These are phyloP conservation scores for Lepidochrysops patricia DNA, from an alignment of 2,888 invertebrate species.

Conservation along the genomic window DNA sequence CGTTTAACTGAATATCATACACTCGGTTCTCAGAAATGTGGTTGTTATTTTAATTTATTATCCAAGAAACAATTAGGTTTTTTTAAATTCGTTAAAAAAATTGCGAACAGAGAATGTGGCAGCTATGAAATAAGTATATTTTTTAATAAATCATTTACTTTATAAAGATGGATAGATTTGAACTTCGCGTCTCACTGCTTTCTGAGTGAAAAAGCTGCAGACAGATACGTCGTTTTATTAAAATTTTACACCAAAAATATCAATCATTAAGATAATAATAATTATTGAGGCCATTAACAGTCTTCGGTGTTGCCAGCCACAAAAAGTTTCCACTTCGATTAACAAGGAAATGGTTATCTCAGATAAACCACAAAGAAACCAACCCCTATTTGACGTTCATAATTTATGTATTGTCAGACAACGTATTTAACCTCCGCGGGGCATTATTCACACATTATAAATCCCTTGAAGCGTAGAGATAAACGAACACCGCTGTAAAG, in stretches of 20 bases:
- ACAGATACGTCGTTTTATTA: not conserved
- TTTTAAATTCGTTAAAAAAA: no score
- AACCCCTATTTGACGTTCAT: slow-evolving; percentile 46
- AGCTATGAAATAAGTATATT: not conserved
- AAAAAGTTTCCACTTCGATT: slow-evolving; percentile 53
- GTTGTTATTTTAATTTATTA: not conserved
- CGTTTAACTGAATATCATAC: not conserved
- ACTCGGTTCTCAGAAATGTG: not conserved
- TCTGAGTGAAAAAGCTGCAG: not conserved
- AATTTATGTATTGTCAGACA: slow-evolving; percentile 68
- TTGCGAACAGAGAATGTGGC: not conserved
- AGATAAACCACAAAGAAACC: slow-evolving; percentile 35
- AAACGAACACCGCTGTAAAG: slow-evolving; percentile 51
- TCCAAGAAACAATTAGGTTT: not conserved
- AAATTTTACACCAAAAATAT: not conserved
- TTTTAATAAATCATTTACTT: not conserved
- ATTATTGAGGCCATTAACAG: slow-evolving; percentile 3
- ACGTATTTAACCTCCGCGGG: slow-evolving; percentile 56
- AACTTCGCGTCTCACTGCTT: not conserved
- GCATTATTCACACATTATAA: slow-evolving; percentile 72
- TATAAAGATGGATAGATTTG: not conserved
- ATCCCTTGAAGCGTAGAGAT: slow-evolving; percentile 61
- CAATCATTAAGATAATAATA: slow-evolving; percentile 12
- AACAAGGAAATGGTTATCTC: slow-evolving; percentile 62
- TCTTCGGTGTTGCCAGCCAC: slow-evolving; percentile 18